Evolutionary conservation across 2,888 invertebrate genomes (phyloP), one percentile per base, ranked within the genome.

Genomic region (Sphaerophoria taeniata): DNA sequence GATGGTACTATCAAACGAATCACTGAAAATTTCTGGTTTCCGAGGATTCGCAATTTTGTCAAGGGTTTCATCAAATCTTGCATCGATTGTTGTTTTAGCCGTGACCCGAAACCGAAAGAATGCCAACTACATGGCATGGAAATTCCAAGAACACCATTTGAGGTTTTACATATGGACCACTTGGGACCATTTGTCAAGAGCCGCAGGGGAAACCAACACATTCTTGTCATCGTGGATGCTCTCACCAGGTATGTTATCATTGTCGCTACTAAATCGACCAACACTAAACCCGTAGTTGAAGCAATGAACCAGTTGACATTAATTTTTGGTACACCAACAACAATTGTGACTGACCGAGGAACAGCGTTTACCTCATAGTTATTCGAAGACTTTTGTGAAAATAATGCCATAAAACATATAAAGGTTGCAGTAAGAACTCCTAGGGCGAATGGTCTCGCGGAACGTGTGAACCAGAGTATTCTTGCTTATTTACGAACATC

Each of bases 391-490:
- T 83, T 83, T 45, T 16, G 69, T 2, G 9, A 67, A 7, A n/a
- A 60, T 6, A 67, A 86, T 24, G 70, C 60, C 7, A 80, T 85
- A 6, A 70, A 82, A 14, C 87, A 87, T 45, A 78, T 86, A 5
- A 81, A 87, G 49, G 75, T 75, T n/a, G 83, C 79, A 1, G 87
- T 84, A 3, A 69, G 84, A 11, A 86, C 82, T 7, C 87, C 87
- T 0, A 43, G 84, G 36, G 78, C 79, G 7, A 87, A 87, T 43
- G 71, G 77, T 31, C 71, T 58, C 58, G 83, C 7, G 3, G 85
- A 85, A 72, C 65, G 82, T 34, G 87, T 56, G 3, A 58, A 73
- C 9, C 75, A 51, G 9, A 73, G 80, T 16, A 80, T 70, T 51
- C 24, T 51, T 3, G 51, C 24, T 14, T 58, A 60, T 14, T 14